Percentiles rank a stretch among this genome's conserved stretches.
Conservation (phyloP, 2,797 vertebrate genomes). For the Ciconia nigra region DNA sequence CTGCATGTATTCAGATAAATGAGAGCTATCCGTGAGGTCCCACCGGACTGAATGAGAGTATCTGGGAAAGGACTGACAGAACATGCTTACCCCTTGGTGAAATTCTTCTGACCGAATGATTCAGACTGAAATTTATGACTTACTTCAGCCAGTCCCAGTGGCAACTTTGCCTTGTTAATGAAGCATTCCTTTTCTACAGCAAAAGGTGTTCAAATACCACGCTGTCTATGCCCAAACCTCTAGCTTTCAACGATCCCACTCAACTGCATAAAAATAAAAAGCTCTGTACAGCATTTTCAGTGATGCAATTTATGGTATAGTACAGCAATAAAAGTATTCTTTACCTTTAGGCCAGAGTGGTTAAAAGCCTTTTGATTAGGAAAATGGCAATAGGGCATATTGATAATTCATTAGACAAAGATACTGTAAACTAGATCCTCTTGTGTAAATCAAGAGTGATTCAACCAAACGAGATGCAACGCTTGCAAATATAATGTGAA, state of each 20-base stretch:
- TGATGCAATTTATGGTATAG: neutral
- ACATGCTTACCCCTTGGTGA: neutral
- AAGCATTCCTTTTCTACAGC: neutral
- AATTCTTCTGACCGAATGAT: neutral
- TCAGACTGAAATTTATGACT: neutral
- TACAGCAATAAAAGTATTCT: neutral
- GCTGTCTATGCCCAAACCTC: neutral
- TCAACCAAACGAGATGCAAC: neutral
- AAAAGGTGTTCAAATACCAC: neutral
- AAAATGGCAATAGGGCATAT: neutral
- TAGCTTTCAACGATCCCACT: neutral
- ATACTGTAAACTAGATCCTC: neutral
- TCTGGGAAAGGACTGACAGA: neutral
- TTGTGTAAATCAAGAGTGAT: neutral
- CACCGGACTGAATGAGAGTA: neutral
- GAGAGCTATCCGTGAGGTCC: neutral
- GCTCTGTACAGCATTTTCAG: neutral
- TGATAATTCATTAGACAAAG: neutral
- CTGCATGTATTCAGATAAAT: neutral
- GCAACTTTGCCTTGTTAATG: neutral
- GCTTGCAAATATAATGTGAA: neutral
- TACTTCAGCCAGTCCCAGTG: neutral
- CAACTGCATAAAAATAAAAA: neutral
- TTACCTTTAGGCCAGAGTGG: neutral
- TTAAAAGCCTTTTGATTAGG: neutral